phyloP scores from a whole-genome alignment of 2,888 invertebrate genomes.

The Therioaphis trifolii region DNA sequence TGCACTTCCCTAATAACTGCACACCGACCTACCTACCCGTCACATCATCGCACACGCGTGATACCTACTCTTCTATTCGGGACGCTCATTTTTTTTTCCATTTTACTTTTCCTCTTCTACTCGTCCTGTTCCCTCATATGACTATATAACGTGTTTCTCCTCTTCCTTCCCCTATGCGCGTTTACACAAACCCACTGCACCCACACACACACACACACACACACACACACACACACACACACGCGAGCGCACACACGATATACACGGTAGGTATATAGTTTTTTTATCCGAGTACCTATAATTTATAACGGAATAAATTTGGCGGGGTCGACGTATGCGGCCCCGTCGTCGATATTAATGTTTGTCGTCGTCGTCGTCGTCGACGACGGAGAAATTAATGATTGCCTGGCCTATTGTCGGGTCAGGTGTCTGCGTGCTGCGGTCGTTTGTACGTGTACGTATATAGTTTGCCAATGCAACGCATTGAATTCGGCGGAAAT shows the following conservation, averaged over 20 bases:
- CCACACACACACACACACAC: too few relatives aligned
- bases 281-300: background rate
- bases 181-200: background rate
- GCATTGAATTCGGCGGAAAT: conserved; percentile 51
- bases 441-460: background rate
- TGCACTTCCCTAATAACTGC: background rate
- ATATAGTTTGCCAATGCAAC: conserved; percentile 21
- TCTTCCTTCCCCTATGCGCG: background rate
- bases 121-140: background rate
- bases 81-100: background rate
- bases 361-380: background rate
- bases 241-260: background rate
- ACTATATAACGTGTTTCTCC: background rate
- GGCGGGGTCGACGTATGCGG: conserved; percentile 44
- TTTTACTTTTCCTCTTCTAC: background rate
- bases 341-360: conserved; percentile 51
- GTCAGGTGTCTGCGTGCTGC: conserved; percentile 47
- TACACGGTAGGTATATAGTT: too few relatives aligned
- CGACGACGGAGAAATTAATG: conserved; percentile 56
- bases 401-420: conserved; percentile 49
- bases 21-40: background rate
- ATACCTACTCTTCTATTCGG: background rate
- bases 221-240: too few relatives aligned
- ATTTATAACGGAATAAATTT: conserved; percentile 29
- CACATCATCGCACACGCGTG: background rate